phyloP scores from a whole-genome alignment of 1,140 invertebrate genomes.

The Stenopsyche tienmushanensis region DNA sequence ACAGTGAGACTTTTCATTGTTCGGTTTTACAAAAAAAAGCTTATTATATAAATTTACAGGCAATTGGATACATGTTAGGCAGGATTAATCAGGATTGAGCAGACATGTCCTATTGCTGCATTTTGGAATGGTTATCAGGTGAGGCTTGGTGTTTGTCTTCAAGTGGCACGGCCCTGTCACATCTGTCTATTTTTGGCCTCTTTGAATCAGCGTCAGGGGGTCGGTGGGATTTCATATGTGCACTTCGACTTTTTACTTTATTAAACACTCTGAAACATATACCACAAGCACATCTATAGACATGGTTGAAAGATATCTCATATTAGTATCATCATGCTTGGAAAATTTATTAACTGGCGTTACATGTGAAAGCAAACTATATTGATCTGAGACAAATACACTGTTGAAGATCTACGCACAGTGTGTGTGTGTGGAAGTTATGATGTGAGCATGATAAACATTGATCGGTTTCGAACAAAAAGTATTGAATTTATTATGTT shows the following conservation, averaged over 20 bases:
- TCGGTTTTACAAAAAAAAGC: no score
- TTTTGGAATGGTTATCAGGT: conserved; percentile 52
- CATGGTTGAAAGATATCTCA: conserved; percentile 47
- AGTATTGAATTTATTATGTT: no score
- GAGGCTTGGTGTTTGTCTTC: conserved; percentile 49
- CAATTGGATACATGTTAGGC: conserved; percentile 34
- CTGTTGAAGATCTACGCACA: background rate
- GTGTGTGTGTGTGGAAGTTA: background rate
- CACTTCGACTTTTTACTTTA: conserved; percentile 97
- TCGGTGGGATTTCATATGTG: conserved; percentile 97
- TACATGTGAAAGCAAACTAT: background rate
- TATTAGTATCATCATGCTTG: conserved; percentile 45
- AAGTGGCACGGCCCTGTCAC: conserved; percentile 56
- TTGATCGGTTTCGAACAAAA: no score
- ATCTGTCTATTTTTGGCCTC: conserved; percentile 56
- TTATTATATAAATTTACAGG: conserved; percentile 1
- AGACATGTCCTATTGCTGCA: conserved; percentile 42
- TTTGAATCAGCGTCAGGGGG: conserved; percentile 69
- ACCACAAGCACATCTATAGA: conserved; percentile 30
- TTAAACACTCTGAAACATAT: conserved; percentile 85
- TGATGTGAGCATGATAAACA: no score
- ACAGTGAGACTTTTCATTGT: no score
- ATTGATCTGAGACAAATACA: background rate
- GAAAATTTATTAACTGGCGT: conserved; percentile 4
- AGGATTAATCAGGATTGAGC: conserved; percentile 34